Base-by-base conservation (phyloP, 2,797 vertebrate genomes). In the Vireo griseus region DNA sequence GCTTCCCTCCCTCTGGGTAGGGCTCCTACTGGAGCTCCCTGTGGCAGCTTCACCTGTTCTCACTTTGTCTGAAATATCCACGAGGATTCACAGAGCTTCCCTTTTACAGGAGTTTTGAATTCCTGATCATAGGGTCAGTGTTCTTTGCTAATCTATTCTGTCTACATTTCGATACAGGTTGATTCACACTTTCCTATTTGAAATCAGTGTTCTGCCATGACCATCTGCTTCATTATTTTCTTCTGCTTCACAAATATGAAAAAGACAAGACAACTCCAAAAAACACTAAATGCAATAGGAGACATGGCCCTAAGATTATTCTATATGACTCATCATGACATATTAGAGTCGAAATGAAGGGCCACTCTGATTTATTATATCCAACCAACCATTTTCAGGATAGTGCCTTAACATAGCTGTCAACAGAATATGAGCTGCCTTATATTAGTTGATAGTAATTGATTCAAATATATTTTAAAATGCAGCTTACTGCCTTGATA, bases 11-110 rank as follows among this genome's bases (percentile, higher is more conserved):
- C 35, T 67, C 22, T 0, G 0, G 16, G 16, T 35, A 58, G 7
- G 0, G 0, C 50, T 73, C 44, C 29, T 35, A 13, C 24, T 1
- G 0, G 1, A 54, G 17, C 29, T 45, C 21, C 26, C 25, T 13
- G 21, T 19, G n/a, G 26, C n/a, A 61, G 57, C 9, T 29, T 75
- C 63, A 62, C 29, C 63, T 68, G 16, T 40, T 78, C 62, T 48
- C 55, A 48, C 39, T 75, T 72, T n/a, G 42, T 51, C 69, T 18
- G 5, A 90, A 88, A 78, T 40, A 73, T 4, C 28, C 66, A 73
- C 1, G 6, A 51, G 20, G 25, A 73, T 55, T 72, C 74, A 72
- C n/a, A 69, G 42, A 35, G 37, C 9, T 83, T 10, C 33, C 20
- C 11, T 91, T 74, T 75, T 5, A 61, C 2, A 1, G 17, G 57